Percentiles rank a stretch among this genome's conserved stretches.
These are phyloP conservation scores for Oegoconia quadripuncta DNA, from an alignment of 2,888 invertebrate genomes.

Conservation along the genomic window DNA sequence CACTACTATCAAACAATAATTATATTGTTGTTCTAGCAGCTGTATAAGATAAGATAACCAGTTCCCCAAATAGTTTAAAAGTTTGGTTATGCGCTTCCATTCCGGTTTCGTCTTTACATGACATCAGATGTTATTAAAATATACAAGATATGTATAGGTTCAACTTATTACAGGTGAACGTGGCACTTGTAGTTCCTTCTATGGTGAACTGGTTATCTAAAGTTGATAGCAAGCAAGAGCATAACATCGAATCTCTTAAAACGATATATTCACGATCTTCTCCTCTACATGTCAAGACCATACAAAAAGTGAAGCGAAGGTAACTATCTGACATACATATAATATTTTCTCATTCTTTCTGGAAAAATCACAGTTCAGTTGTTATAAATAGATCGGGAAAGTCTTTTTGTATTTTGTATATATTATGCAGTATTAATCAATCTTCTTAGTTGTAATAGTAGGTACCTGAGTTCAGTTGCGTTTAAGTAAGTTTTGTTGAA, in stretches of 20 bases:
- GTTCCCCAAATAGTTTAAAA: too few relatives aligned
- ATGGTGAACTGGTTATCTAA: slow-evolving; percentile 43
- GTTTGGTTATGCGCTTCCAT: neutral
- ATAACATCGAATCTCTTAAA: slow-evolving; percentile 47
- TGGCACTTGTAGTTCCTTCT: slow-evolving; percentile 48
- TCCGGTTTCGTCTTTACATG: neutral
- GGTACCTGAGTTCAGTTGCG: too few relatives aligned
- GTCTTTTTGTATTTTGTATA: too few relatives aligned
- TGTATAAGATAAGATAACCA: too few relatives aligned
- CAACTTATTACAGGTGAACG: slow-evolving; percentile 37
- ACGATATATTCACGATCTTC: slow-evolving; percentile 52
- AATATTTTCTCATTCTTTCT: neutral
- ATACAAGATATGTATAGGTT: neutral
- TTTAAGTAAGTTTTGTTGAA: too few relatives aligned
- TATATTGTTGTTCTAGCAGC: too few relatives aligned
- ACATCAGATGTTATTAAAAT: neutral
- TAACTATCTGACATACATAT: slow-evolving; percentile 15
- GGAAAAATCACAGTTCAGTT: too few relatives aligned
- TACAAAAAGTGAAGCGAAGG: slow-evolving; percentile 50
- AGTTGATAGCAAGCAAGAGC: slow-evolving; percentile 31
- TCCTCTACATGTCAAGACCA: slow-evolving; percentile 51
- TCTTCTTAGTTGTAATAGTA: too few relatives aligned
- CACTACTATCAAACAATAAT: too few relatives aligned
- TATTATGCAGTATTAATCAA: too few relatives aligned
- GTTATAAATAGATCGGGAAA: too few relatives aligned